Evolutionary conservation across 1,140 invertebrate genomes (phyloP).

Genomic region (Lamellibrachia luymesi): DNA sequence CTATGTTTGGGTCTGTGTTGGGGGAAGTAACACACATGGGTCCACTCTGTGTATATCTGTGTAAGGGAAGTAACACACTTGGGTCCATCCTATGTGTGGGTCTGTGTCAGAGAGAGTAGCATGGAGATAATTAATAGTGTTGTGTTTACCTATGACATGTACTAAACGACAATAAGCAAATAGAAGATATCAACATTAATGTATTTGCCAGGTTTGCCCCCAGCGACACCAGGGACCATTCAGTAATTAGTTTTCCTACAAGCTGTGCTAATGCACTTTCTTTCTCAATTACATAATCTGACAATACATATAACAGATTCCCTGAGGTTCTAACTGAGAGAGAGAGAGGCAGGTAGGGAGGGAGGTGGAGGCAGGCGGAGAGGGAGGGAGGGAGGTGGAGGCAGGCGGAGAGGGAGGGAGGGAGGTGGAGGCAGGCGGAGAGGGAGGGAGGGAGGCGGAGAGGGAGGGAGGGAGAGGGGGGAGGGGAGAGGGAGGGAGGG

Average conservation of each 20-base stretch:
- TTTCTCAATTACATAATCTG: background rate
- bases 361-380: no score
- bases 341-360: no score
- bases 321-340: no score
- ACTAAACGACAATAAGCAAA: background rate
- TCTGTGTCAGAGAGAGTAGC: background rate
- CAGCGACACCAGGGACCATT: background rate
- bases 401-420: no score
- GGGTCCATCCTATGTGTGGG: background rate
- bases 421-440: no score
- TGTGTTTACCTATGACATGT: background rate
- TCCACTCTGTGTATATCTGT: no score
- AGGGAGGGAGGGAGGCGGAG: no score
- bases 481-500: no score
- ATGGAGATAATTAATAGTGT: background rate
- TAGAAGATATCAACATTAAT: background rate
- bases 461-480: no score
- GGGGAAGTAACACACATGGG: background rate
- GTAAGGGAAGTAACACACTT: background rate
- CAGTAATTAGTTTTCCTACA: background rate
- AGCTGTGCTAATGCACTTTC: background rate
- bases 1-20: background rate
- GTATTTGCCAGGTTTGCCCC: background rate
- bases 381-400: no score
- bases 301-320: no score